Evolutionary conservation across 2,888 invertebrate species (phyloP).

Genomic region (Pachydiplax longipennis): DNA sequence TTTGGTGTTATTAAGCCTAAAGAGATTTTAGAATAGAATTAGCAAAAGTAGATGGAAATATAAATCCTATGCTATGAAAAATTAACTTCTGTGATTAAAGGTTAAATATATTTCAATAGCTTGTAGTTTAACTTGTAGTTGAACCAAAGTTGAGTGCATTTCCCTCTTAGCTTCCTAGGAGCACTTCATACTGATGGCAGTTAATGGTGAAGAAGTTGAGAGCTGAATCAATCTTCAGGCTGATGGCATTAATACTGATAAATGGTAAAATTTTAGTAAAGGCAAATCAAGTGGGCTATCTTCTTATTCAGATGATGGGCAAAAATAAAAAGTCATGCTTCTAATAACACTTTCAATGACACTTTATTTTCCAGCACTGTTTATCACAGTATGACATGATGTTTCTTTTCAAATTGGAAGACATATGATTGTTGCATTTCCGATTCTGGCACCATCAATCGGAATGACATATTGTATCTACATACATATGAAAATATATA

Average conservation of each 20-base stretch:
- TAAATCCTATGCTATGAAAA: too few species aligned
- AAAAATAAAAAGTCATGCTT: neutral
- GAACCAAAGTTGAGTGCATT: too few species aligned
- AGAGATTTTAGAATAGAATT: too few species aligned
- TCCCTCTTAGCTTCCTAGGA: too few species aligned
- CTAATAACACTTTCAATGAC: neutral
- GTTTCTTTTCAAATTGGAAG: conserved; percentile 33
- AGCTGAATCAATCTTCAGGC: neutral
- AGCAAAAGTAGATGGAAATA: too few species aligned
- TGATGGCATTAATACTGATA: neutral
- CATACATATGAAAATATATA: conserved; percentile 42
- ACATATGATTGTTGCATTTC: conserved; percentile 42
- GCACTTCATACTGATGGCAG: too few species aligned
- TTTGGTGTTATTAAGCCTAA: too few species aligned
- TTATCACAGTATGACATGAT: conserved; percentile 35
- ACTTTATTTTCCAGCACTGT: conserved; percentile 41
- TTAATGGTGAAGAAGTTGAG: neutral
- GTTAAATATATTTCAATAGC: too few species aligned
- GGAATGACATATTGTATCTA: conserved; percentile 35
- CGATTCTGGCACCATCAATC: conserved; percentile 41
- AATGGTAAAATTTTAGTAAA: too few species aligned
- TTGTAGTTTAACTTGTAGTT: too few species aligned
- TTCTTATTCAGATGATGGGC: neutral
- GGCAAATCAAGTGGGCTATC: neutral
- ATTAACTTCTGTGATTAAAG: too few species aligned